phyloP scores from a whole-genome alignment of 2,113 vertebrate genomes.

The Edolisoma coerulescens region DNA sequence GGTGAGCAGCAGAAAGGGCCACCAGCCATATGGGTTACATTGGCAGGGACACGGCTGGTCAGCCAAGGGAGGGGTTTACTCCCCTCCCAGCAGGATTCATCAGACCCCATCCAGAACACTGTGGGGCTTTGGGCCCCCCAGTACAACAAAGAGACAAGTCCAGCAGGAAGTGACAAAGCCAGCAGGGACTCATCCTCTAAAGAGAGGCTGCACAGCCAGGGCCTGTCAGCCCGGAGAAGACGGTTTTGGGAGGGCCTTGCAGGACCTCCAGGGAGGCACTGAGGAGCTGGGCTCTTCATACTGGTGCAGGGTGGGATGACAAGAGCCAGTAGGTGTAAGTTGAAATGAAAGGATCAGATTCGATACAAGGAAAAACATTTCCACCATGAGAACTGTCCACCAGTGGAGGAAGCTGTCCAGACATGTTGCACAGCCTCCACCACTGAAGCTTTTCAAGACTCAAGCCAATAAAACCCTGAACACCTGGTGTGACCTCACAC shows the following conservation, averaged over 20 bases:
- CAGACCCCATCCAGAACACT: not conserved
- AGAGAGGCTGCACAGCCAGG: not conserved
- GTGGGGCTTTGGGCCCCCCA: fast-evolving
- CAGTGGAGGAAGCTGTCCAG: not conserved
- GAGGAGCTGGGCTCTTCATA: not conserved
- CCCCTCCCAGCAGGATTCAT: not conserved
- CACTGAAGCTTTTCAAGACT: not conserved
- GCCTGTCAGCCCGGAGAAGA: not conserved
- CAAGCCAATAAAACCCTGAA: not conserved
- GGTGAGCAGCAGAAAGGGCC: not conserved
- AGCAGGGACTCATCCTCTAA: not conserved
- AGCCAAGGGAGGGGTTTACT: not conserved
- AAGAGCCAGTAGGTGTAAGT: not conserved
- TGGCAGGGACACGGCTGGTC: fast-evolving
- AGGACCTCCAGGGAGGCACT: not conserved
- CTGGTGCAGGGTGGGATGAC: fast-evolving
- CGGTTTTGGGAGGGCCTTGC: not conserved
- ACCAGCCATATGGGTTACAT: not conserved
- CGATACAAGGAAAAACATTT: not conserved
- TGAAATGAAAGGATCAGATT: not conserved
- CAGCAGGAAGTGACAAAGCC: not conserved
- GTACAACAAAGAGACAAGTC: not conserved
- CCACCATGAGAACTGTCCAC: not conserved
- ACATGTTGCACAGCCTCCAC: not conserved
- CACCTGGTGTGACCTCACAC: not conserved